Conservation (phyloP, 2,113 vertebrate species). For the Nyctibius bracteatus region DNA sequence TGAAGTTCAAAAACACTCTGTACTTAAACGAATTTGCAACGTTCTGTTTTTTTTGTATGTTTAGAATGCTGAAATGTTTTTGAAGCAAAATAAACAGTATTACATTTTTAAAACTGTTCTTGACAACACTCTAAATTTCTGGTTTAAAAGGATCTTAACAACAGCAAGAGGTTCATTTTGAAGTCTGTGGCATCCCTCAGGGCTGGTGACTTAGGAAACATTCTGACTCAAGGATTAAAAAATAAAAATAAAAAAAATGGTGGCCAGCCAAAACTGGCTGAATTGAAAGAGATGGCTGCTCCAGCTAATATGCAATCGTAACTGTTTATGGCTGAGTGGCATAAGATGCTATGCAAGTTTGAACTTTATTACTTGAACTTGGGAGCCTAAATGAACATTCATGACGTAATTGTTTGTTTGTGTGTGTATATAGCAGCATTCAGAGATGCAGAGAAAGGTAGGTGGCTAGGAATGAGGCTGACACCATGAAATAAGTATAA, state of each 20-base stretch:
- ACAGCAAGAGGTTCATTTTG: conserved; percentile 33
- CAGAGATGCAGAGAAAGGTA: conserved; percentile 50
- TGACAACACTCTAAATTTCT: conserved; percentile 72
- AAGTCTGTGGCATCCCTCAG: conserved; percentile 51
- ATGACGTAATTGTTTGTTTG: conserved; percentile 66
- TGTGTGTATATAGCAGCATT: conserved; percentile 59
- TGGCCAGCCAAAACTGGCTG: conserved; percentile 58
- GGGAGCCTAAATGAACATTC: conserved; percentile 59
- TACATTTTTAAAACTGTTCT: conserved; percentile 85
- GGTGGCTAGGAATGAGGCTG: conserved; percentile 49
- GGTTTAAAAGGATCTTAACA: conserved; percentile 47
- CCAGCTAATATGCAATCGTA: conserved; percentile 48
- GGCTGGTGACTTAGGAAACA: conserved; percentile 51
- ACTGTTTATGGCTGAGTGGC: conserved; percentile 60
- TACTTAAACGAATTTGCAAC: conserved; percentile 79
- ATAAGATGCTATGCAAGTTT: conserved; percentile 65
- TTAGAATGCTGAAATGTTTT: conserved; percentile 88
- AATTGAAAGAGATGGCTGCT: conserved; percentile 55
- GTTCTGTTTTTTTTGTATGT: conserved; percentile 83
- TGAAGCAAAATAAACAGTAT: conserved; percentile 91
- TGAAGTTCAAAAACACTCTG: conserved; percentile 80
- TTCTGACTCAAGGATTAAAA: conserved; percentile 56
- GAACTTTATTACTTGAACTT: conserved; percentile 60
- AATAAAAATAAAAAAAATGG: neutral
- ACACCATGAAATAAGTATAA: conserved; percentile 54